Percentiles rank a stretch among this genome's conserved stretches.
Conservation (phyloP, 2,888 invertebrate species). For the Phytoseiulus persimilis region DNA sequence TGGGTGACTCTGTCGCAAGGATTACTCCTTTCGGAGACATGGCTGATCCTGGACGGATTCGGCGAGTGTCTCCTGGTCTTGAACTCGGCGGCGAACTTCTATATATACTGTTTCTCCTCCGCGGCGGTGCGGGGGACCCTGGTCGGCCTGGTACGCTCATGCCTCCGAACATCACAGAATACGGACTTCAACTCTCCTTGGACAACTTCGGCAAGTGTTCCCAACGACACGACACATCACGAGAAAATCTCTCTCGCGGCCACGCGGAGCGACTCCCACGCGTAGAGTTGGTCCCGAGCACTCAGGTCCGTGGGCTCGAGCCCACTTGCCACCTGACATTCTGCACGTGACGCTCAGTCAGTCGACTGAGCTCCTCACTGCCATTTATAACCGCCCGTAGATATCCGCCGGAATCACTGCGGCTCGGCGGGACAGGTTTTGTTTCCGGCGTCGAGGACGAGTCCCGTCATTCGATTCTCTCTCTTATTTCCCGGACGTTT, state of each 20-base stretch:
- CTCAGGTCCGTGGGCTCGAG: no score
- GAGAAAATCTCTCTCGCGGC: background rate
- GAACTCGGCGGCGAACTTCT: constrained; percentile 6
- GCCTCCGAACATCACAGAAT: background rate
- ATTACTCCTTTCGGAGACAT: background rate
- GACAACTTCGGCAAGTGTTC: background rate
- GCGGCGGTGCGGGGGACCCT: background rate
- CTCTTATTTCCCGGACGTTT: no score
- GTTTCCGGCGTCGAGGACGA: no score
- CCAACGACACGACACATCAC: background rate
- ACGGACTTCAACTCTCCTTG: background rate
- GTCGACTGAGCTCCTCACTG: no score
- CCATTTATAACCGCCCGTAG: no score
- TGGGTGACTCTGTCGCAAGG: background rate
- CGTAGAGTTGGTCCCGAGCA: no score
- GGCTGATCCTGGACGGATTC: background rate
- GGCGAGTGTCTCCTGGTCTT: background rate
- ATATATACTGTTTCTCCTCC: background rate
- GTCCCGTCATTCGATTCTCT: no score
- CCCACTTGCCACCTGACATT: no score
- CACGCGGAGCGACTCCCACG: background rate
- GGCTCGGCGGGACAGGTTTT: no score
- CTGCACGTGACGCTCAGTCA: no score
- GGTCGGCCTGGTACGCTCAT: background rate
- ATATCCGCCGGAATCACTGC: no score